Evolutionary conservation across 2,888 invertebrate species (phyloP).

Genomic region (Ectemnius lituratus): DNA sequence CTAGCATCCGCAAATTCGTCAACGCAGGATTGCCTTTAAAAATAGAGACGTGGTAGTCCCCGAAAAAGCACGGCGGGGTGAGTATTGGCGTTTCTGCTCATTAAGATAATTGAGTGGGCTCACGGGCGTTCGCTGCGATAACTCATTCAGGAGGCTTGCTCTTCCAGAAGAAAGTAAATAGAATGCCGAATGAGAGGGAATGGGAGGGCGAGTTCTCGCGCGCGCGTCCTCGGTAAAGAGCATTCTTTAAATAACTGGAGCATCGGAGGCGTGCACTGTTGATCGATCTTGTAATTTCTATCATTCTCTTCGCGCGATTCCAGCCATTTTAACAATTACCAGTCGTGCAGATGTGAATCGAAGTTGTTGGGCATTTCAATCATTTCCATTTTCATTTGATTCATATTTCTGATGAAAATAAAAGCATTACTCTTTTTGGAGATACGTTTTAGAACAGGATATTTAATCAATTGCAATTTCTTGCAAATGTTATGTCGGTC

Average conservation of each 20-base stretch:
- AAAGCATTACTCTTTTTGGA: no score
- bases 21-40: slow-evolving; percentile 66
- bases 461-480: no score
- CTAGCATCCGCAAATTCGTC: slow-evolving; percentile 68
- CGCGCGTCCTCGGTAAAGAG: slow-evolving; percentile 41
- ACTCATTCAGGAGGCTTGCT: slow-evolving; percentile 63
- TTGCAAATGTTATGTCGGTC: no score
- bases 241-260: slow-evolving; percentile 30
- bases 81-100: slow-evolving; percentile 66
- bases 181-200: slow-evolving; percentile 39
- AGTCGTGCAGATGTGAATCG: no score
- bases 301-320: no score
- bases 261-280: not conserved
- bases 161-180: slow-evolving; percentile 63
- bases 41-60: slow-evolving; percentile 63
- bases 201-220: slow-evolving; percentile 9
- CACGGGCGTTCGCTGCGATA: slow-evolving; percentile 57
- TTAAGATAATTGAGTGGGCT: slow-evolving; percentile 69
- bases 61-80: slow-evolving; percentile 43
- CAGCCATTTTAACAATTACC: no score
- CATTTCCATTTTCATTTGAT: no score
- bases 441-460: no score
- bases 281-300: slow-evolving; percentile 18
- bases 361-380: no score
- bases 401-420: no score